phyloP scores from a whole-genome alignment of 1,140 invertebrate species.

The Conopomorpha cramerella region DNA sequence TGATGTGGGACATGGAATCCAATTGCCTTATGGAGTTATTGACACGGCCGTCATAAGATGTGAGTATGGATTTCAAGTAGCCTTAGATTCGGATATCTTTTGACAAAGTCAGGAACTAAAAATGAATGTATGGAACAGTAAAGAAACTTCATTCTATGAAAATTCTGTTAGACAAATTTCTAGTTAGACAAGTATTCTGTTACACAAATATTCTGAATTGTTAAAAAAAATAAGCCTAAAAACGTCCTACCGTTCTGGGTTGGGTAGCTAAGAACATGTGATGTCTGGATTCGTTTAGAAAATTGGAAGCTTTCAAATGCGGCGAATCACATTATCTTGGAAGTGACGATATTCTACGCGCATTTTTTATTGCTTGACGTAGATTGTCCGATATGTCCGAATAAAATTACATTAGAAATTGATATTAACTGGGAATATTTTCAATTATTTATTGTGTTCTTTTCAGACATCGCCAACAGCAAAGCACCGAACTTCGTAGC shows the following conservation, averaged over 20 bases:
- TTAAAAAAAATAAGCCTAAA: no score
- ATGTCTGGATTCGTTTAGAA: not conserved
- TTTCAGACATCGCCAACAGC: conserved; percentile 21
- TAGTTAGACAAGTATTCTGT: no score
- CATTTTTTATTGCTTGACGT: no score
- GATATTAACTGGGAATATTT: no score
- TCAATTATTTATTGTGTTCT: conserved; percentile 3
- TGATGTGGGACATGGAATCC: conserved; percentile 28
- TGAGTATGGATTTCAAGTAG: conserved; percentile 45
- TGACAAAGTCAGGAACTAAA: not conserved
- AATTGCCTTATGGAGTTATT: conserved; percentile 39
- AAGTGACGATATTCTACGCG: no score
- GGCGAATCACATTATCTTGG: not conserved
- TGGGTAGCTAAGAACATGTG: no score
- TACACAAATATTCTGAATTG: no score
- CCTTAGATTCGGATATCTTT: conserved; percentile 4
- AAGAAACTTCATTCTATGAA: no score
- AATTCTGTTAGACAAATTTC: no score
- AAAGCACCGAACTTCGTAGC: conserved; percentile 26
- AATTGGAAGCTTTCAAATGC: not conserved
- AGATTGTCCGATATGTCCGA: not conserved
- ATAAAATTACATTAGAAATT: not conserved
- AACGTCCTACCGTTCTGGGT: no score
- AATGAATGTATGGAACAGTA: no score
- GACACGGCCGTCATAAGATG: no score